Conservation (phyloP, 1,140 invertebrate genomes). For the Lasioglossum albipes region DNA sequence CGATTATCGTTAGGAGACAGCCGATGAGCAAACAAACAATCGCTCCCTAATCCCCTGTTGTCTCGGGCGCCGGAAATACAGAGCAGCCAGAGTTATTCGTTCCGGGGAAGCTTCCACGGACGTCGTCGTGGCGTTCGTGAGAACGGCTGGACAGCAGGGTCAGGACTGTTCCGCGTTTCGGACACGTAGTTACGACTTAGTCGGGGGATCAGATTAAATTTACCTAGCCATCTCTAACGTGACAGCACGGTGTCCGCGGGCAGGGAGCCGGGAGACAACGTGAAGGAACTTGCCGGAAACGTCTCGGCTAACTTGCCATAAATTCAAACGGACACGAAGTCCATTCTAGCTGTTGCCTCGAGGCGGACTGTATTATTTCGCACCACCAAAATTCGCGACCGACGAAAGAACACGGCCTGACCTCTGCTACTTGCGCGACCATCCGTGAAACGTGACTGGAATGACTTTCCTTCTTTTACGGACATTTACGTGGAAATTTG, state of each 20-base stretch:
- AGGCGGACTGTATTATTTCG: slow-evolving; percentile 49
- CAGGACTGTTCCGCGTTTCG: slow-evolving; percentile 50
- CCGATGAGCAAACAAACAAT: background rate
- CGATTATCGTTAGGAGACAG: background rate
- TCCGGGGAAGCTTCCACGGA: slow-evolving; percentile 9
- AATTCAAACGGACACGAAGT: slow-evolving; percentile 65
- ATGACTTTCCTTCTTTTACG: too few species aligned
- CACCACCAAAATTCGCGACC: background rate
- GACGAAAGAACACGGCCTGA: too few species aligned
- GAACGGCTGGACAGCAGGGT: slow-evolving; percentile 16
- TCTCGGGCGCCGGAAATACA: background rate
- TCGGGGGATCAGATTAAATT: slow-evolving; percentile 69
- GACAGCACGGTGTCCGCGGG: slow-evolving; percentile 28
- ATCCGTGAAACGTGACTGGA: too few species aligned
- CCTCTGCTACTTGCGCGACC: too few species aligned
- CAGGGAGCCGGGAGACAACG: slow-evolving; percentile 6
- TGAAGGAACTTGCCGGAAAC: slow-evolving; percentile 48
- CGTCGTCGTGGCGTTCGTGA: slow-evolving; percentile 9
- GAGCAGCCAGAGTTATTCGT: slow-evolving; percentile 56
- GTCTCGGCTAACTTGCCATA: slow-evolving; percentile 64
- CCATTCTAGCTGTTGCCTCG: slow-evolving; percentile 51
- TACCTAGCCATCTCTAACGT: slow-evolving; percentile 53
- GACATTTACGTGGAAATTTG: too few species aligned
- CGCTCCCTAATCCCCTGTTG: slow-evolving; percentile 1
- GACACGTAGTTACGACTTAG: slow-evolving; percentile 68